phyloP scores from a whole-genome alignment of 2,888 invertebrate species.

The Idaea dimidiata region DNA sequence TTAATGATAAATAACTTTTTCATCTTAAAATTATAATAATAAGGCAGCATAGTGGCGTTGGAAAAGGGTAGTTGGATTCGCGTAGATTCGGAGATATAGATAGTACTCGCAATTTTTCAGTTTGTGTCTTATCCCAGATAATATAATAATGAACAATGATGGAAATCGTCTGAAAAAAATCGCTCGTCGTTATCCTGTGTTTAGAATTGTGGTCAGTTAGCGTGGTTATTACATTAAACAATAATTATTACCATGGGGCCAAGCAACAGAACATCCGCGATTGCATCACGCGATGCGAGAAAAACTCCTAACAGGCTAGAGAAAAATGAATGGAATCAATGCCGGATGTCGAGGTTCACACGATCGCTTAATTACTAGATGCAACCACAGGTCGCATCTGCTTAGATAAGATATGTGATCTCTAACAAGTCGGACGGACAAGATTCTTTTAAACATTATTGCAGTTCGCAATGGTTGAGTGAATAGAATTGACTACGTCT shows the following conservation, averaged over 20 bases:
- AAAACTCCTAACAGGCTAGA: conserved; percentile 54
- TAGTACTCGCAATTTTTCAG: background rate
- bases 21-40: too few relatives aligned
- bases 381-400: conserved; percentile 24
- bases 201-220: conserved; percentile 2
- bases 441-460: background rate
- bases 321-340: conserved; percentile 70
- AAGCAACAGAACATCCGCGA: conserved; percentile 53
- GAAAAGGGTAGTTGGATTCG: too few relatives aligned
- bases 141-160: conserved; percentile 3
- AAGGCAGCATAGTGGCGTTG: too few relatives aligned
- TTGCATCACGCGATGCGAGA: conserved; percentile 67
- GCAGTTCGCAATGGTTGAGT: background rate
- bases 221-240: conserved; percentile 26
- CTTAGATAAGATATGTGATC: conserved; percentile 7
- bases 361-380: conserved; percentile 48
- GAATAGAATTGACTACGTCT: background rate
- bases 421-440: background rate
- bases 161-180: background rate
- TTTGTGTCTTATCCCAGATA: background rate
- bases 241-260: conserved; percentile 14
- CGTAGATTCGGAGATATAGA: background rate
- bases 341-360: conserved; percentile 74
- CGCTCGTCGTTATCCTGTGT: background rate
- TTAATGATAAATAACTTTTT: too few relatives aligned